A percentile compares a stretch with the other conserved stretches of the same genome.
These are phyloP conservation scores for Noctua janthina DNA, from an alignment of 2,888 invertebrate species.

Conservation along the genomic window DNA sequence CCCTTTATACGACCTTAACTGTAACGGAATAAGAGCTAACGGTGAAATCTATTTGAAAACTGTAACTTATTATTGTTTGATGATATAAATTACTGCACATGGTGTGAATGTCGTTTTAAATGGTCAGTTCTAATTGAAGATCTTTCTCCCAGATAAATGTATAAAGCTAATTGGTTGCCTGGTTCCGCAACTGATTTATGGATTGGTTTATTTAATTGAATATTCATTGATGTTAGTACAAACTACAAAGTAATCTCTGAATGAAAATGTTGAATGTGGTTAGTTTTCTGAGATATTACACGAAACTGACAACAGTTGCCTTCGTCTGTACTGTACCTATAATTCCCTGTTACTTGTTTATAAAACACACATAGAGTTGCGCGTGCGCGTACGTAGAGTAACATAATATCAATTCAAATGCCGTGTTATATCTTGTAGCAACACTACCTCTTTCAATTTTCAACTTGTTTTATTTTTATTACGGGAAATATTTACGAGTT, in stretches of 20 bases:
- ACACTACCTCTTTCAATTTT: constrained; percentile 57
- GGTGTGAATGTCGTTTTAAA: constrained; percentile 17
- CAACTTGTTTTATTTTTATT: constrained; percentile 63
- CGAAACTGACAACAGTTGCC: constrained; percentile 4
- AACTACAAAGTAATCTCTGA: constrained; percentile 45
- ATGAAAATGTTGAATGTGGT: constrained; percentile 35
- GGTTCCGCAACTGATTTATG: constrained; percentile 41
- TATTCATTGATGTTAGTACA: constrained; percentile 52
- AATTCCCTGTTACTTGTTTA: constrained; percentile 28
- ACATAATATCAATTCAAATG: constrained; percentile 63
- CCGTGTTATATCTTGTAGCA: constrained; percentile 55
- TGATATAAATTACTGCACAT: constrained; percentile 26
- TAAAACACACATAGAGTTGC: constrained; percentile 43
- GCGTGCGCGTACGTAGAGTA: constrained; percentile 34
- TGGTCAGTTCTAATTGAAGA: constrained; percentile 46
- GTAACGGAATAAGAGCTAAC: constrained; percentile 10
- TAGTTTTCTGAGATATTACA: constrained; percentile 39
- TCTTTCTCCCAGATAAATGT: constrained; percentile 39
- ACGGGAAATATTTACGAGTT: constrained; percentile 61
- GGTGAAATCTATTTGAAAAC: constrained; percentile 36
- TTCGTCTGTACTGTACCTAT: constrained; percentile 7
- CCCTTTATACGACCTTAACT: neutral
- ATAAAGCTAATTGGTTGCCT: constrained; percentile 49
- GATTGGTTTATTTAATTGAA: constrained; percentile 47
- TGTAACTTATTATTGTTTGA: constrained; percentile 36